Evolutionary conservation across 2,888 invertebrate genomes (phyloP), one percentile per base, ranked within the genome.

Genomic region (Parelbella ahira): DNA sequence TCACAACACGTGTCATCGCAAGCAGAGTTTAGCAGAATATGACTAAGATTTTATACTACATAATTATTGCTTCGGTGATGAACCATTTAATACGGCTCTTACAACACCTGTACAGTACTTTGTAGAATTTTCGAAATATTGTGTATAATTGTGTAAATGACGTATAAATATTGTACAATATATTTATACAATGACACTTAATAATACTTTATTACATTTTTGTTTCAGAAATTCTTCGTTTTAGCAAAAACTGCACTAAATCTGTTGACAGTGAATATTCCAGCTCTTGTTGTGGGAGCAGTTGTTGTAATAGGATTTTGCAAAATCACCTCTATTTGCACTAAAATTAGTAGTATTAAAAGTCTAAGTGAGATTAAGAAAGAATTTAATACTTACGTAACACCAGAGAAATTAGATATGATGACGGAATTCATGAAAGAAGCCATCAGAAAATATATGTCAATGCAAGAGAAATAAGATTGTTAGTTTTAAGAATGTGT

Each of bases 251-350:
- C 53, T 32, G 48, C 39, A 0, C 15, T 60, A 1, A 29, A 32
- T 2, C 60, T 56, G 18, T 3, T 66, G 8, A 3, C 68, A 11
- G 44, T 37, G 3, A 62, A 60, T 2, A 44, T 49, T 10, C 54
- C 61, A 7, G 56, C 63, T 1, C 39, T 69, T 0, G 11, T 60
- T 1, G 39, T 63, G 2, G 68, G 70, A 0, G 50, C 78, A 1
- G 47, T 81, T 4, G 63, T 88, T 7, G 88, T 86, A 0, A 74
- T 88, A 1, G 76, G 86, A 1, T 52, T 90, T 1, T 91, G 90
- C 66, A 84, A 88, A 9, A 64, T 89, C 20, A 89, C 91, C 0
- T 81, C 89, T 0, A 45, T 90, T 15, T 91, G 90, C 56, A 74
- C 72, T 9, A 80, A 89, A 42, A 66, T 76, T 1, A 82, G 88